Percentiles rank a stretch among this genome's conserved stretches.
Conservation (phyloP, 1,140 invertebrate genomes). For the Polyergus mexicanus region DNA sequence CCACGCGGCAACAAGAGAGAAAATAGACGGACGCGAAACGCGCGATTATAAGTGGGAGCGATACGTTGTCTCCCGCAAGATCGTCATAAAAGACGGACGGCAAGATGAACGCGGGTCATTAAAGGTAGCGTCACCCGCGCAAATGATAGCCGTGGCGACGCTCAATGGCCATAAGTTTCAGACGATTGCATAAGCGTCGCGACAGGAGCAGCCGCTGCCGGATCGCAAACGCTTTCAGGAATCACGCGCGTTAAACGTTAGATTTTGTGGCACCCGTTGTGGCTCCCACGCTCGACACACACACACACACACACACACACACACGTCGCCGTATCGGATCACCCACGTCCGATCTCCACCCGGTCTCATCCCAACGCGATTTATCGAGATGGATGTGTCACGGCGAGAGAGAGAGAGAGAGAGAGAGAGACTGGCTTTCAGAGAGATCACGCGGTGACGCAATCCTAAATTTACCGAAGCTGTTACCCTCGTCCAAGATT, state of each 20-base stretch:
- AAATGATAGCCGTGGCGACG: slow-evolving; percentile 15
- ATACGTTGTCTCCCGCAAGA: neutral
- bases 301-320: neutral
- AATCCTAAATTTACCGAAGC: slow-evolving; percentile 56
- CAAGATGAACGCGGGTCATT: neutral
- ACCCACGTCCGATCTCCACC: slow-evolving; percentile 47
- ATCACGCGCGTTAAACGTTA: slow-evolving; percentile 49
- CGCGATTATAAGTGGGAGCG: slow-evolving; percentile 24
- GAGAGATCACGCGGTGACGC: slow-evolving; percentile 11
- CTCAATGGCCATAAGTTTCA: slow-evolving; percentile 52
- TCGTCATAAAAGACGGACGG: slow-evolving; percentile 34
- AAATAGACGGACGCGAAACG: neutral
- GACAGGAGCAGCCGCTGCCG: neutral
- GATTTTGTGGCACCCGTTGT: slow-evolving; percentile 47
- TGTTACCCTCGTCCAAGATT: slow-evolving; percentile 18
- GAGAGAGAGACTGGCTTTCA: slow-evolving; percentile 7
- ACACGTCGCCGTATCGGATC: slow-evolving; percentile 7
- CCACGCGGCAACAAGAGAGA: neutral
- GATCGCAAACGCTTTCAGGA: slow-evolving; percentile 44
- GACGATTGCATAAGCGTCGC: slow-evolving; percentile 23
- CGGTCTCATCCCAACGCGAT: slow-evolving; percentile 39
- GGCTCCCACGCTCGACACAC: slow-evolving; percentile 32
- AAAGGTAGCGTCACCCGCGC: slow-evolving; percentile 33
- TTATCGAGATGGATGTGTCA: slow-evolving; percentile 53
- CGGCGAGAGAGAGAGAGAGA: slow-evolving; percentile 3